phyloP scores from a whole-genome alignment of 92 coral and sea anemone species.

The Isaurus tuberculatus region DNA sequence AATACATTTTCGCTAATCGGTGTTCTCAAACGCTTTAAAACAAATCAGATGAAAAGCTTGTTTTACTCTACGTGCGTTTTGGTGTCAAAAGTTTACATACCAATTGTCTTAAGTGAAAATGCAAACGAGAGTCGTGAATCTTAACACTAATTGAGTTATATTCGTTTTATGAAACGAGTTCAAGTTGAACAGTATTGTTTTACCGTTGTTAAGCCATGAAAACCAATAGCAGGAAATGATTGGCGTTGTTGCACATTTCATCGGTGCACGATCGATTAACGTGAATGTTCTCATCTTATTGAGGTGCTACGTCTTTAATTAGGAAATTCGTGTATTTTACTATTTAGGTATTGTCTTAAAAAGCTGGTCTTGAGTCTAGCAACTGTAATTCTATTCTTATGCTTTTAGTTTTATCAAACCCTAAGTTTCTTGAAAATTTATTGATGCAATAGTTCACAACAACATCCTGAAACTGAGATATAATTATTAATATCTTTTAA shows the following conservation, averaged over 20 bases:
- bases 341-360: neutral
- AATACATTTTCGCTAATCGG: no score
- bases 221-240: constrained; percentile 10
- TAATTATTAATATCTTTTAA: neutral
- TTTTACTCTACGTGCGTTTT: no score
- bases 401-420: neutral
- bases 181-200: neutral
- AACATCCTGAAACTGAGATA: constrained; percentile 3
- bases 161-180: neutral
- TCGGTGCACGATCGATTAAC: no score
- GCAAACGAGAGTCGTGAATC: no score
- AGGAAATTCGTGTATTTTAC: no score
- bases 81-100: no score
- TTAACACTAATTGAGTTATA: no score
- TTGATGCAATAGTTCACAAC: neutral
- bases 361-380: neutral
- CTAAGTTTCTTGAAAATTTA: neutral
- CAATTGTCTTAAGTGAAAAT: no score
- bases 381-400: neutral
- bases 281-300: no score
- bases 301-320: neutral
- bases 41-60: no score
- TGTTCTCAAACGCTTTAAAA: no score
- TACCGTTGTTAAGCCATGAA: neutral
- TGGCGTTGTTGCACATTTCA: neutral